Base-by-base conservation (phyloP, 2,797 vertebrate genomes). In the Pachyuromys duprasi region DNA sequence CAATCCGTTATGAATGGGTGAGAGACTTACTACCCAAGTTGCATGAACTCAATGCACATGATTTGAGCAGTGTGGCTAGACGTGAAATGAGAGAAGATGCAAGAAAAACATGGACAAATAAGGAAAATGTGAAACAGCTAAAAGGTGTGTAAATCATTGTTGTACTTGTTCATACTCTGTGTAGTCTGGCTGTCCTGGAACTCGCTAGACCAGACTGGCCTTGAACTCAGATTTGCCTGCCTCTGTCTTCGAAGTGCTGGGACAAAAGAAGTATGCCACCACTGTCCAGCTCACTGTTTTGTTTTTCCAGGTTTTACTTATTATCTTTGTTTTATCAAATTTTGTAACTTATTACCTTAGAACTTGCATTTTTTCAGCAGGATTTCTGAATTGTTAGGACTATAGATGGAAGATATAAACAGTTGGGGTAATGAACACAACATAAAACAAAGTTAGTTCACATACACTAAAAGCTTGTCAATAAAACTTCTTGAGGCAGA, bases 1-100 rank as follows among this genome's bases (percentile, higher is more conserved):
- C 99, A 6, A 98, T 99, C 93, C 99, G 99, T 95, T 99, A 99
- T 0, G 99, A 99, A 39, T 99, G 99, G 99, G 99, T 99, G 92
- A 99, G 99, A 98, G 99, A 99, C 93, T 98, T 99, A 87, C 97
- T 99, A 95, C 99, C 99, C 33, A 99, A 99, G 93, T 98, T 99
- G 70, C 99, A 99, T 93, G 99, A 99, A 97, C 98, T 99, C 60
- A 99, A 99, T 2, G 99, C 99, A 0, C 99, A 99, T 20, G 99
- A 99, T 93, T 98, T 99, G 95, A 99, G 99, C 98, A 99, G 98
- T 0, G 99, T 99, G 95, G 99, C 99, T 33, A 98, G 99, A 98
- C 98, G 99, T 93, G 99, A 99, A 98, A 99, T 99, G 79, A 99
- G 99, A 0, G 99, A 99, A 31, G 99, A 99, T 93, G 99, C 99